Evolutionary conservation across 2,113 vertebrate genomes (phyloP).

Genomic region (Ammodramus savannarum): DNA sequence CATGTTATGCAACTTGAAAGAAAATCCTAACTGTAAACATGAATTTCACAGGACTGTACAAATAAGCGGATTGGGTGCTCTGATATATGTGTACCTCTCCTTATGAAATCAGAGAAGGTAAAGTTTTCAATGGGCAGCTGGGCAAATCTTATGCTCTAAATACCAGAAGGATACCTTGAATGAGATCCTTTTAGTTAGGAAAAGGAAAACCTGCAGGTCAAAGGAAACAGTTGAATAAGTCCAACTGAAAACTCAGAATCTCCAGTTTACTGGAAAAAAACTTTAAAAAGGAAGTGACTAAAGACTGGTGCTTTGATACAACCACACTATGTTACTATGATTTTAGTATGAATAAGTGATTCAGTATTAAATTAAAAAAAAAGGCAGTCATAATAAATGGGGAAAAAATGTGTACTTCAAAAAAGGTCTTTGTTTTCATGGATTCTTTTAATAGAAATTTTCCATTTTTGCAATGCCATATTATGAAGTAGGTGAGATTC

Average conservation of each 20-base stretch:
- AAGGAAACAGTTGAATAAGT: background rate
- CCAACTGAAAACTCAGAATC: background rate
- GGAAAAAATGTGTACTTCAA: background rate
- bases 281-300: background rate
- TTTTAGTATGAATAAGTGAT: background rate
- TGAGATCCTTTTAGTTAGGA: background rate
- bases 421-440: background rate
- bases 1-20: background rate
- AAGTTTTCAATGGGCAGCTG: background rate
- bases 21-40: background rate
- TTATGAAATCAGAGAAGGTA: background rate
- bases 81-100: too few relatives aligned
- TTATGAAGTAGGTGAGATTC: background rate
- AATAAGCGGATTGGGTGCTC: background rate
- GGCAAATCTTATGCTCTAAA: background rate
- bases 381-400: background rate
- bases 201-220: background rate
- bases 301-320: accelerated
- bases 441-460: background rate
- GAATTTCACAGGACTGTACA: background rate
- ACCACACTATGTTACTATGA: background rate
- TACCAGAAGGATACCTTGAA: background rate
- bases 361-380: background rate
- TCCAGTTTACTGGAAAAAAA: background rate
- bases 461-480: background rate